Base-by-base conservation (phyloP, 1,140 invertebrate species). In the Halotydeus destructor region DNA sequence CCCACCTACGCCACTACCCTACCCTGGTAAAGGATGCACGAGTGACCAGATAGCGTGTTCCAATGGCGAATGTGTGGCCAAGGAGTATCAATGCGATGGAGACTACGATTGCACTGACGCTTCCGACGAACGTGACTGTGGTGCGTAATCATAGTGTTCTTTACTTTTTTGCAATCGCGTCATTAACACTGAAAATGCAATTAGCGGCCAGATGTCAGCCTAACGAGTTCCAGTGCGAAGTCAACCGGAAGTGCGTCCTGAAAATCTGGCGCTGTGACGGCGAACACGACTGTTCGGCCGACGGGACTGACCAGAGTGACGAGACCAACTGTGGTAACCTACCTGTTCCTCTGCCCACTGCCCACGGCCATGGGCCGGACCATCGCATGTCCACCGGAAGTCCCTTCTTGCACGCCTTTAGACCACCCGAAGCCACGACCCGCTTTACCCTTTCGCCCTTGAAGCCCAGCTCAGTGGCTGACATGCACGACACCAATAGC, bases 221-320 rank as follows among this genome's bases (percentile, higher is more conserved):
- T 0, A 93, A 94, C 56, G 76, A 96, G 60, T 89, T 79, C 60
- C 69, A 75, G 39, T 94, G 88, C 58, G 16, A 14, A 16, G 62
- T 62, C 30, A 93, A 88, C 56, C 74, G 74, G 37, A 73, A 76
- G 47, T 98, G 93, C 59, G 71, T 96, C 4, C 69, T 78, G 16
- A 91, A 89, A 55, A 72, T 79, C 5, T 96, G 88, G 85, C 60
- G 74, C 19, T 98, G 93, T 58, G 91, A 81, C 59, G 70, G 71
- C 3, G 84, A 93, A 47, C 72, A 84, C 54, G 89, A 97, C 60
- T 97, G 93, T 56, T 75, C 71, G 1, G n/a, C n/a, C n/a, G n/a
- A n/a, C n/a, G n/a, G n/a, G n/a, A n/a, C n/a, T n/a, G 89, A 97
- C 59, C 70, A 71, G n/a, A 81, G 76, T 3, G 86, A 93, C 61